phyloP scores from a whole-genome alignment of 2,888 invertebrate species.

The Trachelus tabidus region DNA sequence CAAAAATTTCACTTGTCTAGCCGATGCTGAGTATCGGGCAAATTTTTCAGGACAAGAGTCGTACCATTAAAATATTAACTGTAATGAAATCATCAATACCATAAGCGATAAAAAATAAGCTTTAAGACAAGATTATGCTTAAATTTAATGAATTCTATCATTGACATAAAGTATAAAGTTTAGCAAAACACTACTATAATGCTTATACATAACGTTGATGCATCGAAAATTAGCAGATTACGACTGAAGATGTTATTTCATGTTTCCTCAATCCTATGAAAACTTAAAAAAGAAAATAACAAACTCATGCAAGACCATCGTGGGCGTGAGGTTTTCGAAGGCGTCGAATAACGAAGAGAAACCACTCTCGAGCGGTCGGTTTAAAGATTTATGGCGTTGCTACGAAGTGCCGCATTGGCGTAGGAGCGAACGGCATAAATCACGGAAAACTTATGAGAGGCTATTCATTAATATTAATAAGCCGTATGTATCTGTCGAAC shows the following conservation, averaged over 20 bases:
- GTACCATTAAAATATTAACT: neutral
- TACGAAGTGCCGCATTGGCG: conserved; percentile 52
- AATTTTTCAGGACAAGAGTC: neutral
- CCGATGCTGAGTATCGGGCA: neutral
- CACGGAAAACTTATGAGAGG: conserved; percentile 56
- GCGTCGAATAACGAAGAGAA: conserved; percentile 62
- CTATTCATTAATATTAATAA: conserved; percentile 65
- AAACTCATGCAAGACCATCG: conserved; percentile 29
- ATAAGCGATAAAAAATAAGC: neutral
- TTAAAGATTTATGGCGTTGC: conserved; percentile 61
- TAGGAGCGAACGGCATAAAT: conserved; percentile 61
- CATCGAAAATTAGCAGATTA: neutral
- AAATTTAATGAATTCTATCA: neutral
- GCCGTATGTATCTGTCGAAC: conserved; percentile 57
- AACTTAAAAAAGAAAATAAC: conserved; percentile 4
- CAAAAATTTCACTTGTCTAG: neutral
- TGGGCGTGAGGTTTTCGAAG: conserved; percentile 36
- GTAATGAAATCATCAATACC: neutral
- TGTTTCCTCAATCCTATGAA: neutral
- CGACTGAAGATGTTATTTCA: neutral
- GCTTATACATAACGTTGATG: neutral
- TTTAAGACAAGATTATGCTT: neutral
- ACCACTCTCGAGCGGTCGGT: conserved; percentile 55
- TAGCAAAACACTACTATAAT: neutral
- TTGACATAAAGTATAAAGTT: neutral